These are phyloP conservation scores for Tinea trinotella DNA, from an alignment of 2,888 invertebrate genomes.

Conservation along the genomic window DNA sequence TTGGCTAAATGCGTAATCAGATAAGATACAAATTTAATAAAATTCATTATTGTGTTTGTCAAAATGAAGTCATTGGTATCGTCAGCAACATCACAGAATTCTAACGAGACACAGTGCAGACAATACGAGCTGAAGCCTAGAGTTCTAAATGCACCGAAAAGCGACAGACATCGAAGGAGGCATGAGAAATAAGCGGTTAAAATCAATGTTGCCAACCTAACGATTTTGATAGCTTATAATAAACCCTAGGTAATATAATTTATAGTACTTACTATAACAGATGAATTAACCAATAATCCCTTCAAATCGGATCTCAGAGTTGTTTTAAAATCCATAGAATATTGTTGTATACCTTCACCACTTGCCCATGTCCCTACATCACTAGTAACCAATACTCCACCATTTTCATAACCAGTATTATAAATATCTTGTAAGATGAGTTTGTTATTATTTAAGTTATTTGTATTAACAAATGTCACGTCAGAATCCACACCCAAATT, in stretches of 20 bases:
- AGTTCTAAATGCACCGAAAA: no score
- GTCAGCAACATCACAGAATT: no score
- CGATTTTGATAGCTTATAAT: no score
- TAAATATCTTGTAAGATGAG: constrained; percentile 1
- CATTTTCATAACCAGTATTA: constrained; percentile 15
- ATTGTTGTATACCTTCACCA: neutral
- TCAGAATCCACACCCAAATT: constrained; percentile 10
- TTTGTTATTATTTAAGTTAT: neutral
- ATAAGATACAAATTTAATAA: no score
- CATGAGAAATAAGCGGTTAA: no score
- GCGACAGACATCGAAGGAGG: no score
- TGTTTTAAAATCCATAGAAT: neutral
- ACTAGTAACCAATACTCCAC: neutral
- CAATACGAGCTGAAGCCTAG: no score
- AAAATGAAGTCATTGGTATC: no score
- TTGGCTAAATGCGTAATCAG: no score
- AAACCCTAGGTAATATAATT: neutral
- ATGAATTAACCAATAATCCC: constrained; percentile 4
- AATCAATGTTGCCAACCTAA: no score
- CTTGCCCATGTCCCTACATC: neutral
- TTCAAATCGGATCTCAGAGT: neutral
- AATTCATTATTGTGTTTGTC: no score
- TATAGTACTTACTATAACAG: constrained; percentile 9
- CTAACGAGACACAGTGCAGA: no score
- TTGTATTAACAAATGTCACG: neutral